Base-by-base conservation (phyloP, 2,113 vertebrate species). In the Hemiprocne comata region DNA sequence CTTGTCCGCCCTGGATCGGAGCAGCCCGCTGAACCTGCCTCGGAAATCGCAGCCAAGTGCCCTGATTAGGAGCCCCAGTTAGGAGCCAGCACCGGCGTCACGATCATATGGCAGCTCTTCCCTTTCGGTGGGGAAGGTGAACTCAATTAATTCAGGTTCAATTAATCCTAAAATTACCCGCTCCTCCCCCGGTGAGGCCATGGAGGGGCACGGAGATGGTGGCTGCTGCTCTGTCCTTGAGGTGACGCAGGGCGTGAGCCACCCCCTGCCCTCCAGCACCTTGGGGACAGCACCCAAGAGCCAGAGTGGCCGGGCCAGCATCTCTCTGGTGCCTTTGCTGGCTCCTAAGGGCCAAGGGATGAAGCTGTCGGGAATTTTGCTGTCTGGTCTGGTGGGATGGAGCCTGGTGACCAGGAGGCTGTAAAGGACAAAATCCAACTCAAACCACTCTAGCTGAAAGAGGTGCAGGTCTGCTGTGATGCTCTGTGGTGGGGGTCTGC, bases 31-130 rank as follows among this genome's bases (percentile, higher is more conserved):
- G 90, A 93, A 60, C 77, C 93, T 55, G 90, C 75, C 8, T 66
- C 13, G 11, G 85, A 94, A 93, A 89, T 87, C 73, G 16, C 61
- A 33, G 80, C 1, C 10, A 55, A 73, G 84, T 70, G 95, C 88
- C 96, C 95, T 97, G 94, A 94, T 96, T 97, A 84, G 50, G 8
- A 93, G 95, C 40, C 91, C 95, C 92, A 96, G 73, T 96, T 96
- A 51, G 93, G 92, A 96, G 92, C 44, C 13, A 89, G 95, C 58
- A 36, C 82, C 17, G 2, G 84, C 71, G 94, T 94, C 83, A 4
- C 92, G 89, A 81, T 81, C 81, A 38, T 17, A 17, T 6, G 33
- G 93, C 91, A 66, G 64, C 38, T 7, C 87, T 83, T 87, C 71
- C 86, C 72, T 17, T 79, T 58, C 0, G 0, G 53, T 72, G 79